Conservation (phyloP, 2,888 invertebrate genomes). For the Rapana venosa region DNA sequence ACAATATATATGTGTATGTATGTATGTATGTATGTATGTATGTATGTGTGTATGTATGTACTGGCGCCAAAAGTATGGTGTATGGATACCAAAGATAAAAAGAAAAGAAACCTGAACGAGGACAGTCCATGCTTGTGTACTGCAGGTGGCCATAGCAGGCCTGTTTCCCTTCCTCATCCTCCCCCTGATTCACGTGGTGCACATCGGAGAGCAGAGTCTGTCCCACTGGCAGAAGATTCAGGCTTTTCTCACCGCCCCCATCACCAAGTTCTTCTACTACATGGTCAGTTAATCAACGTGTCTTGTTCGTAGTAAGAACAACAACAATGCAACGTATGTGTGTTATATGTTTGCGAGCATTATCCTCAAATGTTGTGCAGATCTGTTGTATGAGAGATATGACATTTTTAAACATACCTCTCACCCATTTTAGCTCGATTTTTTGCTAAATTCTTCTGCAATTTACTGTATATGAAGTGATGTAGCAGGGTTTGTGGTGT, state of each 20-base stretch:
- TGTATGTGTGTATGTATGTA: too few species aligned
- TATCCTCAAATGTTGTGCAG: too few species aligned
- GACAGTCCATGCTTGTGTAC: background rate
- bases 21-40: background rate
- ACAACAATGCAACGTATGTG: background rate
- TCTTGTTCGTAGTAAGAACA: too few species aligned
- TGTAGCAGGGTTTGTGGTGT: too few species aligned
- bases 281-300: slow-evolving; percentile 60
- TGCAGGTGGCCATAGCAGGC: slow-evolving; percentile 61
- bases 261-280: slow-evolving; percentile 74
- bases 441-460: too few species aligned
- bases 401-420: too few species aligned
- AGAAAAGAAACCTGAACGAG: too few species aligned
- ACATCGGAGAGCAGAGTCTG: slow-evolving; percentile 57
- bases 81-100: too few species aligned
- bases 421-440: too few species aligned
- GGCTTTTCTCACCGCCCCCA: slow-evolving; percentile 76
- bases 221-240: slow-evolving; percentile 66
- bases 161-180: slow-evolving; percentile 62
- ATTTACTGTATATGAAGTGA: too few species aligned
- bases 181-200: slow-evolving; percentile 58
- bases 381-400: too few species aligned
- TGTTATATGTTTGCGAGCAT: background rate
- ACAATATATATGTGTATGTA: background rate
- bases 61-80: too few species aligned